Conservation (phyloP, 2,888 invertebrate species). For the Conops quadrifasciatus region DNA sequence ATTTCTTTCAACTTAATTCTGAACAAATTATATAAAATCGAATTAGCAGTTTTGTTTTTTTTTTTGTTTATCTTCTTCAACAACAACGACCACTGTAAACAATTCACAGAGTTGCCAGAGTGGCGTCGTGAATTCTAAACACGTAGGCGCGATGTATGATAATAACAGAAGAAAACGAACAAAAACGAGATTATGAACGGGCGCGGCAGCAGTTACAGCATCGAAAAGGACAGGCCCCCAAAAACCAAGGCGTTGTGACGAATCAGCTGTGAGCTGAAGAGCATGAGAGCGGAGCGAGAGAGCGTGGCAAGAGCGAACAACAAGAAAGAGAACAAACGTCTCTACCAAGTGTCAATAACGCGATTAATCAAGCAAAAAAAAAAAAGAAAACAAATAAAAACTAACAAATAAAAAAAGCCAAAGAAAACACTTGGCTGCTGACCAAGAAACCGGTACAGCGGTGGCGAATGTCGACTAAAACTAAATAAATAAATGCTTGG, state of each 20-base stretch:
- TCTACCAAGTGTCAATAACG: slow-evolving; percentile 13
- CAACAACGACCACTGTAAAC: too few species aligned
- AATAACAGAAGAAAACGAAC: background rate
- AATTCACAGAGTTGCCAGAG: too few species aligned
- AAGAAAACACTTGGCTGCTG: slow-evolving; percentile 25
- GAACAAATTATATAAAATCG: too few species aligned
- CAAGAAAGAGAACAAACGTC: background rate
- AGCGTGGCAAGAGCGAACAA: background rate
- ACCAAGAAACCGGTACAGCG: background rate
- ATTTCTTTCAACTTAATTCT: too few species aligned
- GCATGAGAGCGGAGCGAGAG: background rate
- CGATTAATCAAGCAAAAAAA: slow-evolving; percentile 15
- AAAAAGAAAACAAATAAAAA: slow-evolving; percentile 39
- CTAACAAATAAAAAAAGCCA: slow-evolving; percentile 37
- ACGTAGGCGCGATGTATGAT: too few species aligned
- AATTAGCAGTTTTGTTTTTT: too few species aligned
- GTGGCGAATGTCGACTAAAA: slow-evolving; percentile 10
- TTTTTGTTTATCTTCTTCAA: too few species aligned
- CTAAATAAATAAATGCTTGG: background rate
- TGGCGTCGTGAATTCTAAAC: too few species aligned
- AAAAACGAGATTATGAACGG: background rate
- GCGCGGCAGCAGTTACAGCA: background rate
- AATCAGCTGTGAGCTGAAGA: slow-evolving; percentile 5
- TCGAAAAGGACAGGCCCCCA: background rate
- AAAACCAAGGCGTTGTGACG: background rate